phyloP scores from a whole-genome alignment of 2,113 vertebrate species.

The Cathartes aura region DNA sequence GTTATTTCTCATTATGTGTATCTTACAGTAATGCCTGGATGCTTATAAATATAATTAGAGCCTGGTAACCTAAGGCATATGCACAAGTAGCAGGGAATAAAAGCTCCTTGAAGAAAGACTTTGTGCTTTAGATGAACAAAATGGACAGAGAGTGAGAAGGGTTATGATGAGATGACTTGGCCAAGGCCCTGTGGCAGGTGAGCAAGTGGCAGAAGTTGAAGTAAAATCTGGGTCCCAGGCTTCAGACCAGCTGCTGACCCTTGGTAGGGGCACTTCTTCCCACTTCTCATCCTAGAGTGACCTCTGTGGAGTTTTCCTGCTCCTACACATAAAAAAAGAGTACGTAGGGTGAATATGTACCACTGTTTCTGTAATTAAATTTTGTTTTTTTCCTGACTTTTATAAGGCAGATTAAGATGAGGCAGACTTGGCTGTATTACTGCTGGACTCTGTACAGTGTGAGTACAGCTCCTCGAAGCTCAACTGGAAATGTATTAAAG shows the following conservation, averaged over 20 bases:
- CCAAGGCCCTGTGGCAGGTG: neutral
- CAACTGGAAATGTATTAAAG: neutral
- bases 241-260: neutral
- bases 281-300: neutral
- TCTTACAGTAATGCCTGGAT: neutral
- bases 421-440: neutral
- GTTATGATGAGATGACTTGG: neutral
- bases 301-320: neutral
- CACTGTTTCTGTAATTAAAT: rapidly evolving
- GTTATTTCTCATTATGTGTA: neutral
- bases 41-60: neutral
- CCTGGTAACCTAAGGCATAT: neutral
- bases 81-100: neutral
- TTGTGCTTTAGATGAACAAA: neutral
- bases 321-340: neutral
- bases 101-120: neutral
- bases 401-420: neutral
- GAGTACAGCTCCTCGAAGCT: neutral
- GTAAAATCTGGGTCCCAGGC: neutral
- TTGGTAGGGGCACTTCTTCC: neutral
- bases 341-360: neutral
- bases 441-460: neutral
- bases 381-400: neutral
- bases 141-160: neutral
- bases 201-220: neutral